Conservation (phyloP, 2,888 invertebrate species). For the Sclerodermus sp. region DNA sequence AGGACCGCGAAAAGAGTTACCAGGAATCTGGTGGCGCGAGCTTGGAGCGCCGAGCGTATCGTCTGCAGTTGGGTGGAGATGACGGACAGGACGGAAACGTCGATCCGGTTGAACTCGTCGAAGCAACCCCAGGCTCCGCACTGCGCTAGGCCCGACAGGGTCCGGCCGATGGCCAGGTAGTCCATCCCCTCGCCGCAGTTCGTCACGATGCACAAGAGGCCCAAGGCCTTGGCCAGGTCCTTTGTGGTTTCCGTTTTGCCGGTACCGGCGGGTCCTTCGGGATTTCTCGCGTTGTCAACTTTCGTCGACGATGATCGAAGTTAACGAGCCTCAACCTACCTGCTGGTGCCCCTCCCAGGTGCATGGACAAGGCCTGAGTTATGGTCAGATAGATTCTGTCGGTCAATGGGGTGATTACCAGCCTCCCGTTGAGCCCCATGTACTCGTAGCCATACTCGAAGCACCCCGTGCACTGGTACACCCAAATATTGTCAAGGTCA, state of each 20-base stretch:
- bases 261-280: conserved; percentile 73
- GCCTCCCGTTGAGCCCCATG: conserved; percentile 88
- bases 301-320: not conserved
- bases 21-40: conserved; percentile 74
- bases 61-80: conserved; percentile 91
- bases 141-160: conserved; percentile 76
- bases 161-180: conserved; percentile 78
- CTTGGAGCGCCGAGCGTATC: conserved; percentile 79
- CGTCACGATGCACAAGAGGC: conserved; percentile 80
- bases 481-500: conserved; percentile 75
- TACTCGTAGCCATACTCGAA: conserved; percentile 95
- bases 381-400: conserved; percentile 91
- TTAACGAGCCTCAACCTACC: conserved; percentile 55
- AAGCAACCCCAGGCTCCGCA: conserved; percentile 97
- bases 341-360: conserved; percentile 88
- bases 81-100: conserved; percentile 88
- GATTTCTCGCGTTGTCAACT: too few relatives aligned
- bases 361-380: conserved; percentile 90
- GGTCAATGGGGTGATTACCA: conserved; percentile 90
- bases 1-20: conserved; percentile 55
- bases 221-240: conserved; percentile 88
- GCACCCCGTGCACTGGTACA: conserved; percentile 81
- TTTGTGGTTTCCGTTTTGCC: conserved; percentile 92
- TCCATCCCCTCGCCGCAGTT: conserved; percentile 96
- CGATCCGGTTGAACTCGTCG: conserved; percentile 92